A percentile compares a stretch with the other conserved stretches of the same genome.
Conservation (phyloP, 2,797 vertebrate genomes). For the Hirundo rustica region DNA sequence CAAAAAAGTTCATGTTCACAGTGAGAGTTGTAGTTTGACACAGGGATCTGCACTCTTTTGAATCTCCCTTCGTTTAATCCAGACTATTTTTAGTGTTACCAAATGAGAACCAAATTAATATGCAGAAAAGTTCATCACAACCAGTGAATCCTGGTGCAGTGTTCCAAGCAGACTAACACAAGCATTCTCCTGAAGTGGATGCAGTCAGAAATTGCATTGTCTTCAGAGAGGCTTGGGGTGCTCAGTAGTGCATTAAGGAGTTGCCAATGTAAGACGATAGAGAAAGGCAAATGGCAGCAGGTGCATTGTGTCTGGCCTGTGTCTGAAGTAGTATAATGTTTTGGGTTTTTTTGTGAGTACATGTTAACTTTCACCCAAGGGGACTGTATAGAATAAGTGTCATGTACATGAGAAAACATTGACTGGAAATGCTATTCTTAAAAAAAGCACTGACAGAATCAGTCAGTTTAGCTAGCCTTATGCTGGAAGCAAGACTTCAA, state of each 20-base stretch:
- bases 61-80: background rate
- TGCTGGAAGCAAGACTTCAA: background rate
- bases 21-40: background rate
- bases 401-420: background rate
- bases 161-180: background rate
- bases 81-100: background rate
- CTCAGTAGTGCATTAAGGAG: background rate
- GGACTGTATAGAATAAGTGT: background rate
- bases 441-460: background rate
- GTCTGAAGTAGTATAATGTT: background rate
- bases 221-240: background rate
- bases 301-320: background rate
- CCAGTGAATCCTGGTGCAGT: background rate
- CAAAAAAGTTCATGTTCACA: background rate
- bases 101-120: background rate
- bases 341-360: background rate
- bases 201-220: background rate
- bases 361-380: background rate
- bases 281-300: background rate
- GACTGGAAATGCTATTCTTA: background rate
- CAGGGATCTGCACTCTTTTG: background rate
- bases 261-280: background rate
- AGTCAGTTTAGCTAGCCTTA: background rate
- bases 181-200: background rate
- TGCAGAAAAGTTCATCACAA: background rate